Conservation (phyloP, 2,797 vertebrate species). For the Gymnoscopelus microlampas region DNA sequence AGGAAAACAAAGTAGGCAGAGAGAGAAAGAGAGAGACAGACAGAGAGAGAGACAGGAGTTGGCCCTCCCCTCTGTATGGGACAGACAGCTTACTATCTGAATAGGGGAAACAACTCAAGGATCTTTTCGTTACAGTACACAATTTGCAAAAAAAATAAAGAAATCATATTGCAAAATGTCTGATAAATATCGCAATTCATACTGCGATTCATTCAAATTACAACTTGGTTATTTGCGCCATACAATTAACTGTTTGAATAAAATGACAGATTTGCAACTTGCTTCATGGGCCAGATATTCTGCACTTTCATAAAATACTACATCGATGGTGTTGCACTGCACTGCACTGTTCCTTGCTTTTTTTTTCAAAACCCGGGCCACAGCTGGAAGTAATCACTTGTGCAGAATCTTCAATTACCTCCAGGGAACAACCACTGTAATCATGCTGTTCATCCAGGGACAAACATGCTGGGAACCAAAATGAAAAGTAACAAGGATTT, state of each 20-base stretch:
- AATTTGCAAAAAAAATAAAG: too few relatives aligned
- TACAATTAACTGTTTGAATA: too few relatives aligned
- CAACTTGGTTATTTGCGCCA: too few relatives aligned
- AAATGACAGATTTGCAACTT: too few relatives aligned
- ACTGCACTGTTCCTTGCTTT: neutral
- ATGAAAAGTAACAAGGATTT: conserved; percentile 22
- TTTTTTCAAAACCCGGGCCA: conserved; percentile 24
- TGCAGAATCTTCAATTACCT: conserved; percentile 73
- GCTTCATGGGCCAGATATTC: too few relatives aligned
- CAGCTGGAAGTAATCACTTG: conserved; percentile 76
- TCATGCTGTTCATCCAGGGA: conserved; percentile 48
- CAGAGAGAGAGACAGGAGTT: conserved; percentile 52
- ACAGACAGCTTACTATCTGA: conserved; percentile 45
- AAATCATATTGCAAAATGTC: too few relatives aligned
- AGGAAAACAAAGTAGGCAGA: conserved; percentile 63
- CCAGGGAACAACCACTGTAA: conserved; percentile 64
- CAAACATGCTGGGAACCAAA: conserved; percentile 44
- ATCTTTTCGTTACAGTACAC: too few relatives aligned
- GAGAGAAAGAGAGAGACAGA: conserved; percentile 37
- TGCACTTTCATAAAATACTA: too few relatives aligned
- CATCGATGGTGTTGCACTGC: conserved; percentile 23
- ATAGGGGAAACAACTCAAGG: too few relatives aligned
- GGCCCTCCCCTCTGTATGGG: conserved; percentile 13
- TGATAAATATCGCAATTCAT: too few relatives aligned
- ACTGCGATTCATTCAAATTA: too few relatives aligned